Evolutionary conservation across 2,888 invertebrate species (phyloP), one percentile per base, ranked within the genome.

Genomic region (Euclidia mi): DNA sequence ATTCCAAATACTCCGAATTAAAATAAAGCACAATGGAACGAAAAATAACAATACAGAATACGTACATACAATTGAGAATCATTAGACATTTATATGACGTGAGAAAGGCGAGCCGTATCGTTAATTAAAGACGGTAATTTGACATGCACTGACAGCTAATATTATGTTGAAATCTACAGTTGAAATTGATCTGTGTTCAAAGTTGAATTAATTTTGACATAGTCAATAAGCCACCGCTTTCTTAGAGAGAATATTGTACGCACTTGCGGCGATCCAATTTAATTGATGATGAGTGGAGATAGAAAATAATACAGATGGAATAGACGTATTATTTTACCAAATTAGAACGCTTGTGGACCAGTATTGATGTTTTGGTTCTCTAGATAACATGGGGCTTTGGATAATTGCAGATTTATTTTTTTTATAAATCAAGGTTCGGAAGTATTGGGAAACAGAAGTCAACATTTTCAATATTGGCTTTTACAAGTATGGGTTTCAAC

Each of bases 111-210:
- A 81, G 79, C 82, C 80, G 77, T 74, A 76, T 84, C 83, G 85
- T 90, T 92, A 92, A 92, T 93, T 91, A 92, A 76, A 84, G 81
- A 64, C 80, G 82, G 78, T 91, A 93, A 93, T 92, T 92, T 93
- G 94, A 94, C 91, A 85, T 85, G 85, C 85, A 62, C 84, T 87
- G 94, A 94, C 94, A 94, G 93, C 89, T 91, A 89, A 92, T 92
- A 88, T 89, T 86, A 86, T 85, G 78, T 89, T 85, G 85, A 25
- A 25, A 25, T 25, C 20, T 25, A 25, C 20, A 25, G 20, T 25
- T 25, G 20, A 90, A 94, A 94, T 94, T 94, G 93, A 94, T 94
- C 94, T 94, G 92, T 92, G 91, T 92, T 94, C 90, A 87, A 90
- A 89, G 88, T 91, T 89, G 90, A 91, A 92, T 92, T 89, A 88